Percentiles rank a stretch among this genome's conserved stretches.
phyloP scores from a whole-genome alignment of 92 coral and sea anemone genomes.

The Parazoanthus darwini region DNA sequence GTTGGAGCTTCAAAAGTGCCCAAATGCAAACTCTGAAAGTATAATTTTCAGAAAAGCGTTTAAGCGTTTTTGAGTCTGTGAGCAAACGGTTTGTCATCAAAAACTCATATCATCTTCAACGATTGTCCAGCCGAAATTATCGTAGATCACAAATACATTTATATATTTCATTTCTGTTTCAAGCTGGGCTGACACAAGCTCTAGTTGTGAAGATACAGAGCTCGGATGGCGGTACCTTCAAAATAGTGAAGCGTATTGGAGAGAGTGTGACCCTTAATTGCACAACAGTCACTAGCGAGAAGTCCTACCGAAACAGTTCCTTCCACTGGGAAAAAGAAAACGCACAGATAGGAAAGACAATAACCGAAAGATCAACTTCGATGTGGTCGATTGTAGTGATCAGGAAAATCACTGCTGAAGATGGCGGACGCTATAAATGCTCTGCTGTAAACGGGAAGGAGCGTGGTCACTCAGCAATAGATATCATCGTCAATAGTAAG shows the following conservation, averaged over 20 bases:
- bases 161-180: not conserved
- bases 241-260: not conserved
- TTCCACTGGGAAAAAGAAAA: conserved; percentile 17
- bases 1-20: too few species aligned
- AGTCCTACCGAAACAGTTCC: not conserved
- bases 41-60: too few species aligned
- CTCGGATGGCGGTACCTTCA: not conserved
- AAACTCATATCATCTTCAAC: too few species aligned
- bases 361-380: not conserved
- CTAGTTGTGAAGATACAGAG: conserved; percentile 13
- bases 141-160: not conserved
- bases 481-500: conserved; percentile 23
- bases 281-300: not conserved
- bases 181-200: not conserved
- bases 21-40: too few species aligned
- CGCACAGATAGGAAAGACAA: not conserved
- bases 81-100: too few species aligned
- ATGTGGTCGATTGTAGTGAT: conserved; percentile 19
- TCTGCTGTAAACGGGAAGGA: not conserved
- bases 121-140: too few species aligned
- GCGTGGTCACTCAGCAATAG: conserved; percentile 1
- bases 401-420: not conserved
- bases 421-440: conserved; percentile 22
- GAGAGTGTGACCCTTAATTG: conserved; percentile 12
- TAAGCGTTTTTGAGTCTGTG: too few species aligned